phyloP scores from a whole-genome alignment of 1,140 invertebrate genomes.

The Heliconius congener region DNA sequence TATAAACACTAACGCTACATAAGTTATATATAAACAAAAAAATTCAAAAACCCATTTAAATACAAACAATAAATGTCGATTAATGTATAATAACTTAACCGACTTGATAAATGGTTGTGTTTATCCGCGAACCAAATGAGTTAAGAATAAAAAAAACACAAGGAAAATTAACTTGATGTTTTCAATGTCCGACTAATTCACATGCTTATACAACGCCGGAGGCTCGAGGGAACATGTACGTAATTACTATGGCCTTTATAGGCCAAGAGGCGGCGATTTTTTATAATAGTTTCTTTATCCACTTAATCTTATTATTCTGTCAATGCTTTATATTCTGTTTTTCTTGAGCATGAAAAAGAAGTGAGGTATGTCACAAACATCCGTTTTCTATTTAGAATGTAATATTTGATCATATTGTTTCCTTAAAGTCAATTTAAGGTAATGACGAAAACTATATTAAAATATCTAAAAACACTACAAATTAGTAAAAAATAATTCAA shows the following conservation, averaged over 20 bases:
- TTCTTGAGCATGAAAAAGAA: too few species aligned
- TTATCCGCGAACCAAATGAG: slow-evolving; percentile 23
- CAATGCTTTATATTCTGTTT: not conserved
- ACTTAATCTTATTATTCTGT: not conserved
- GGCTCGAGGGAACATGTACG: slow-evolving; percentile 23
- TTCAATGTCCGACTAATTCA: slow-evolving; percentile 35
- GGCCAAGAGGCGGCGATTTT: slow-evolving; percentile 22
- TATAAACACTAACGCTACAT: not conserved
- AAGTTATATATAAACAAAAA: too few species aligned
- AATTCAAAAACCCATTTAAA: not conserved
- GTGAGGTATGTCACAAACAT: too few species aligned
- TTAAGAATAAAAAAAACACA: slow-evolving; percentile 12
- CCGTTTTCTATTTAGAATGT: too few species aligned
- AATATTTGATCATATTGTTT: not conserved
- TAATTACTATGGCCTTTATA: slow-evolving; percentile 37
- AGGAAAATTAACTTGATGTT: slow-evolving; percentile 30
- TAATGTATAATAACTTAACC: slow-evolving; percentile 13
- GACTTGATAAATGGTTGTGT: slow-evolving; percentile 9
- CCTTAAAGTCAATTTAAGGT: not conserved
- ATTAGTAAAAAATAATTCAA: not conserved
- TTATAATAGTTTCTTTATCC: not conserved
- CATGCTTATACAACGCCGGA: slow-evolving; percentile 23
- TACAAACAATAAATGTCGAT: not conserved
- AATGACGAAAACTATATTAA: not conserved
- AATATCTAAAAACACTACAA: not conserved